phyloP scores from a whole-genome alignment of 2,797 vertebrate species.

The Varecia variegata region DNA sequence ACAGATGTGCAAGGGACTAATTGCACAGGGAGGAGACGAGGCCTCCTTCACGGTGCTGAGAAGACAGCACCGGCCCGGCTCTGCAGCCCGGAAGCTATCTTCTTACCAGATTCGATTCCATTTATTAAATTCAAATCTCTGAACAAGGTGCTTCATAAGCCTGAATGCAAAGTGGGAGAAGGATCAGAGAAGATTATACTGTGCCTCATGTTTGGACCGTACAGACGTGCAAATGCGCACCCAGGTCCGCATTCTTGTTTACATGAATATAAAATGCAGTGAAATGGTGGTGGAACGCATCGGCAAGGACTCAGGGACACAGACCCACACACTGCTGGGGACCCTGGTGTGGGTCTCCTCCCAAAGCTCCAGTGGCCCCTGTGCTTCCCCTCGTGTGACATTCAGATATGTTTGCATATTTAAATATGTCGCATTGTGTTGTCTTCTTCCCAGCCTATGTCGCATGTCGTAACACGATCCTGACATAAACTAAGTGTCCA shows the following conservation, averaged over 20 bases:
- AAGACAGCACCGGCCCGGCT: background rate
- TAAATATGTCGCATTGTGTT: background rate
- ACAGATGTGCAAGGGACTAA: background rate
- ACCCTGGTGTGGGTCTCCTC: background rate
- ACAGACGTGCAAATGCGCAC: background rate
- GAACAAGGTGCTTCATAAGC: background rate
- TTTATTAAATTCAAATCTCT: background rate
- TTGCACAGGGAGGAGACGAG: background rate
- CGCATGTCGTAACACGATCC: background rate
- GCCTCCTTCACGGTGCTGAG: background rate
- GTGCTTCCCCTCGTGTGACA: background rate
- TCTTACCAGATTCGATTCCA: background rate
- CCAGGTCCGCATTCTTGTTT: background rate
- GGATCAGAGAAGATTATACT: background rate
- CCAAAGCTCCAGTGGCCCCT: background rate
- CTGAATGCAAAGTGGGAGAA: background rate
- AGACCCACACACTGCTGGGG: background rate
- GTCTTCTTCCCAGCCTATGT: background rate
- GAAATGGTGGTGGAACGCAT: background rate
- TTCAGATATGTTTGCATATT: background rate
- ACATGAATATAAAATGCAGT: background rate
- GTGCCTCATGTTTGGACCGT: background rate
- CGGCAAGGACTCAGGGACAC: background rate
- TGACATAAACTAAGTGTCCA: background rate
- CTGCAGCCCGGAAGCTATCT: background rate